Conservation (phyloP, 2,888 invertebrate genomes). For the Drosophila prolongata region DNA sequence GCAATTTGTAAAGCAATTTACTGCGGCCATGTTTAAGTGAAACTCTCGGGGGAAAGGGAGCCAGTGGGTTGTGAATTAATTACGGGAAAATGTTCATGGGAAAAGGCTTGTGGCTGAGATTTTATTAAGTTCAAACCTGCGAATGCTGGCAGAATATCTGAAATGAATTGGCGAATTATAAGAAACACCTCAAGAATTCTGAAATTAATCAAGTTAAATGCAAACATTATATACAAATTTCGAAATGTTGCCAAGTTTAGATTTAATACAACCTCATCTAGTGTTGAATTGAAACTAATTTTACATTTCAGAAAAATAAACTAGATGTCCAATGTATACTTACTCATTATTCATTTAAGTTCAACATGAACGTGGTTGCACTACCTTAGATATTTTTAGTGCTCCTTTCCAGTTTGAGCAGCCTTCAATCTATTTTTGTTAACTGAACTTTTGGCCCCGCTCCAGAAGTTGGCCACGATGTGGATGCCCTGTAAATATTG, state of each 20-base stretch:
- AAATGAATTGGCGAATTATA: background rate
- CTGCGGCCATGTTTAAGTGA: conserved; percentile 4
- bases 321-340: conserved; percentile 1
- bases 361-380: conserved; percentile 29
- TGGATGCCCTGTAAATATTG: conserved; percentile 5
- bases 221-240: too few species aligned
- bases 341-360: conserved; percentile 61
- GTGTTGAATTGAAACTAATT: conserved; percentile 6
- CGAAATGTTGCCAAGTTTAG: background rate
- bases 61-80: conserved; percentile 16
- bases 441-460: conserved; percentile 55
- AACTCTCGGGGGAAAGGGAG: background rate
- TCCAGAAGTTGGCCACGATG: conserved; percentile 14
- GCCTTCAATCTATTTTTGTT: conserved; percentile 63
- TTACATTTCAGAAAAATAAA: background rate
- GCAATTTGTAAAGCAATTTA: conserved; percentile 68
- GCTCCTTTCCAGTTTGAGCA: conserved; percentile 4
- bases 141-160: background rate
- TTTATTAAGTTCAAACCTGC: conserved; percentile 1
- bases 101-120: background rate
- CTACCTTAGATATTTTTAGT: conserved; percentile 16
- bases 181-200: too few species aligned
- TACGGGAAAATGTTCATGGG: conserved; percentile 2
- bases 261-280: background rate
- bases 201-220: too few species aligned